Percentiles rank a stretch among this genome's conserved stretches.
Conservation (phyloP, 2,888 invertebrate genomes). For the Lycia hirtaria region DNA sequence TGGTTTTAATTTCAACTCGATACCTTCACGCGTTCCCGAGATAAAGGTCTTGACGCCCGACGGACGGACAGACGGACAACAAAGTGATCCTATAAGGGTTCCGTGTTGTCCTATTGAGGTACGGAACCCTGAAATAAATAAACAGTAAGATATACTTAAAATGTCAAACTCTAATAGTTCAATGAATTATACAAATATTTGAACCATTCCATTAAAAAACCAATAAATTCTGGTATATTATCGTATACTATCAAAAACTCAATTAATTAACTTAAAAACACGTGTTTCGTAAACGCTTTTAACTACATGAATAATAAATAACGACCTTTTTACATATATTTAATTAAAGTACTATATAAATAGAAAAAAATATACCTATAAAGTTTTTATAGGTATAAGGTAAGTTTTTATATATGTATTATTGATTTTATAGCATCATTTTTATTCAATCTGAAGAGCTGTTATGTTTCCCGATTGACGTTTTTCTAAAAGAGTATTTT, state of each 20-base stretch:
- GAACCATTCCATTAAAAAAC: slow-evolving; percentile 22
- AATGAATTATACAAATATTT: slow-evolving; percentile 10
- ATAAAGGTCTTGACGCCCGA: too few species aligned
- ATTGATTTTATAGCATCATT: not conserved
- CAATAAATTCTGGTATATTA: slow-evolving; percentile 37
- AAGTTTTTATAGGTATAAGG: slow-evolving; percentile 14
- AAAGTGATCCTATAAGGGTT: too few species aligned
- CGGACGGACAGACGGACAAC: too few species aligned
- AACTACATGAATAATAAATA: slow-evolving; percentile 41
- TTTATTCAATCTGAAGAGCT: not conserved
- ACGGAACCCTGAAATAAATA: too few species aligned
- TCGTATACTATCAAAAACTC: slow-evolving; percentile 36
- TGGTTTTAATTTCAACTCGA: too few species aligned
- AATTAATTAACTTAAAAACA: slow-evolving; percentile 53
- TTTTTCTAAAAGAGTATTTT: not conserved
- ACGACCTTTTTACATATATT: slow-evolving; percentile 27
- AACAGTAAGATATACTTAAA: too few species aligned
- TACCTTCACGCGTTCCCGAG: too few species aligned
- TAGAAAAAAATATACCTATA: slow-evolving; percentile 22
- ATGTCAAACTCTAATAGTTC: not conserved
- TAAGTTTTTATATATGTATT: not conserved
- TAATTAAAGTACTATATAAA: slow-evolving; percentile 7
- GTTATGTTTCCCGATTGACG: not conserved
- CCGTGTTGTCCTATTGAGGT: too few species aligned
- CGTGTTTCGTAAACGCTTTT: slow-evolving; percentile 56